These are phyloP conservation scores for Arenaria interpres DNA, from an alignment of 2,113 vertebrate genomes.

Conservation along the genomic window DNA sequence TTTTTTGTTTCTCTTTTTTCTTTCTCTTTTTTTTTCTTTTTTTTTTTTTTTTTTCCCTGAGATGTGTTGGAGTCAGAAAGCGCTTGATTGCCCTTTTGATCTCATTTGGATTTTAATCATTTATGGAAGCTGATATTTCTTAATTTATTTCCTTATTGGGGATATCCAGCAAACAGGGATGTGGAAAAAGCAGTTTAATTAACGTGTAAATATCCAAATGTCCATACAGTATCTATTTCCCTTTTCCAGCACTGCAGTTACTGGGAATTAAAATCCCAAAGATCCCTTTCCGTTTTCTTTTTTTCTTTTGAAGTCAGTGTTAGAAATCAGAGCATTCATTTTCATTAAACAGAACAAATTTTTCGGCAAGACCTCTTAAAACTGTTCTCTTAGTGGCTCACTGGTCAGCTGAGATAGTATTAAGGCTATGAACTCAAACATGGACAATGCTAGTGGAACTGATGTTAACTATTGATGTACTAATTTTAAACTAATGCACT, in stretches of 20 bases:
- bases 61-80: not conserved
- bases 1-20: no score
- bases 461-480: not conserved
- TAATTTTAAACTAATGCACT: not conserved
- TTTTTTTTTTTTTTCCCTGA: fast-evolving
- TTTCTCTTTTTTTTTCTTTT: not conserved
- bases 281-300: not conserved
- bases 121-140: not conserved
- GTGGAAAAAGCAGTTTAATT: not conserved
- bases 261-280: not conserved
- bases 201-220: not conserved
- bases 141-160: not conserved
- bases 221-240: not conserved
- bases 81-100: not conserved
- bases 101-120: not conserved
- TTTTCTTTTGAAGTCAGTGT: not conserved
- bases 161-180: not conserved
- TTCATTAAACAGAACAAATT: not conserved
- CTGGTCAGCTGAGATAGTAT: not conserved
- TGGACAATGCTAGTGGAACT: not conserved
- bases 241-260: not conserved
- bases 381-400: not conserved
- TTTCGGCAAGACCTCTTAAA: not conserved
- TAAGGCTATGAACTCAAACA: not conserved
- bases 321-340: not conserved